Percentiles rank a stretch among this genome's conserved stretches.
These are phyloP conservation scores for Dasyprocta punctata DNA, from an alignment of 2,113 vertebrate species.

Conservation along the genomic window DNA sequence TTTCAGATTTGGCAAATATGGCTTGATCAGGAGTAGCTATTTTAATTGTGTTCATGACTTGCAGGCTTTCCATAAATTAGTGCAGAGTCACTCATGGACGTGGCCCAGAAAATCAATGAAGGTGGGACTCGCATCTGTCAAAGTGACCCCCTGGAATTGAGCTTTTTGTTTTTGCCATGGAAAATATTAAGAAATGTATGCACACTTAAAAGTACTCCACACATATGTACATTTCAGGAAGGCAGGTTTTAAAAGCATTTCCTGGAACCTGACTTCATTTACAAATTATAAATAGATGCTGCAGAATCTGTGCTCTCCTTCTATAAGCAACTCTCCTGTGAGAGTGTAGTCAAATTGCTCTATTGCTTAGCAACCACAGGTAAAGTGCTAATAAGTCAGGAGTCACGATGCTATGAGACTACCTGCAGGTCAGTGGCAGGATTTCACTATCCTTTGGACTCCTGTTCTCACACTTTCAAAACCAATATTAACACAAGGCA, in stretches of 20 bases:
- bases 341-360: slow-evolving; percentile 52
- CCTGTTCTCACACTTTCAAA: slow-evolving; percentile 67
- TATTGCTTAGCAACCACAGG: slow-evolving; percentile 77
- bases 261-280: neutral
- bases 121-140: neutral
- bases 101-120: neutral
- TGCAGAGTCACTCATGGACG: neutral
- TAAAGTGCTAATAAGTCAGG: slow-evolving; percentile 73
- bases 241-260: neutral
- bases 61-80: neutral
- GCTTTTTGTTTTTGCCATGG: neutral
- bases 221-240: neutral
- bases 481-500: slow-evolving; percentile 72
- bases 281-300: slow-evolving; percentile 43
- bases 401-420: slow-evolving; percentile 70
- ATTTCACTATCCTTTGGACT: slow-evolving; percentile 37
- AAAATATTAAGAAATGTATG: neutral
- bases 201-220: neutral
- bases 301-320: neutral
- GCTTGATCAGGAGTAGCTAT: neutral
- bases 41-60: neutral
- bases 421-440: slow-evolving; percentile 62
- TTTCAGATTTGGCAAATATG: neutral
- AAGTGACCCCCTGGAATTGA: neutral
- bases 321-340: neutral